phyloP scores from a whole-genome alignment of 2,888 invertebrate genomes.

The Nomada lathburiana region DNA sequence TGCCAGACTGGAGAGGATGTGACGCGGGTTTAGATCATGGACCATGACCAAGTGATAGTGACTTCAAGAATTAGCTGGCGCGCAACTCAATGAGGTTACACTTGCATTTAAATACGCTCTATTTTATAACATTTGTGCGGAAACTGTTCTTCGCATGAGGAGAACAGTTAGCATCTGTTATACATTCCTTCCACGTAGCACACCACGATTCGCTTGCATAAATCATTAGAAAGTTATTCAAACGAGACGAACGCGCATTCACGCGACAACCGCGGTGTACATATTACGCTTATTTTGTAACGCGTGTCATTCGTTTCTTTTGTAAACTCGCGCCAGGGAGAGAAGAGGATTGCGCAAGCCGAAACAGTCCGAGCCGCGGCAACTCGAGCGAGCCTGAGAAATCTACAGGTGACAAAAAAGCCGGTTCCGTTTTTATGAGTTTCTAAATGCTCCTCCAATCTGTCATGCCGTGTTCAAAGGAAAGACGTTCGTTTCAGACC shows the following conservation, averaged over 20 bases:
- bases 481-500: neutral
- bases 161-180: neutral
- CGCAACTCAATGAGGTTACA: slow-evolving; percentile 46
- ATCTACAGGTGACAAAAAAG: slow-evolving; percentile 55
- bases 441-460: slow-evolving; percentile 16
- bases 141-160: slow-evolving; percentile 19
- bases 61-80: slow-evolving; percentile 59
- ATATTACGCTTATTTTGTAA: slow-evolving; percentile 45
- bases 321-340: slow-evolving; percentile 30
- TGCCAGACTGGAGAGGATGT: slow-evolving; percentile 27
- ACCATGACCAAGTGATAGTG: slow-evolving; percentile 70
- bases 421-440: slow-evolving; percentile 20
- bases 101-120: slow-evolving; percentile 53
- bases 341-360: slow-evolving; percentile 45
- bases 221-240: slow-evolving; percentile 59
- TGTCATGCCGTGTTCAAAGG: neutral
- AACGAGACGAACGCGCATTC: slow-evolving; percentile 31
- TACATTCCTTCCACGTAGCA: slow-evolving; percentile 46
- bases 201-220: slow-evolving; percentile 54
- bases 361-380: slow-evolving; percentile 16
- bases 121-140: slow-evolving; percentile 50
- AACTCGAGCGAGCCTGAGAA: slow-evolving; percentile 48
- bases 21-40: slow-evolving; percentile 50
- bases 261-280: slow-evolving; percentile 16
- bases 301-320: slow-evolving; percentile 39